A percentile compares a stretch with the other conserved stretches of the same genome.
These are phyloP conservation scores for Siniperca undulata DNA, from an alignment of 2,797 vertebrate genomes.

Conservation along the genomic window DNA sequence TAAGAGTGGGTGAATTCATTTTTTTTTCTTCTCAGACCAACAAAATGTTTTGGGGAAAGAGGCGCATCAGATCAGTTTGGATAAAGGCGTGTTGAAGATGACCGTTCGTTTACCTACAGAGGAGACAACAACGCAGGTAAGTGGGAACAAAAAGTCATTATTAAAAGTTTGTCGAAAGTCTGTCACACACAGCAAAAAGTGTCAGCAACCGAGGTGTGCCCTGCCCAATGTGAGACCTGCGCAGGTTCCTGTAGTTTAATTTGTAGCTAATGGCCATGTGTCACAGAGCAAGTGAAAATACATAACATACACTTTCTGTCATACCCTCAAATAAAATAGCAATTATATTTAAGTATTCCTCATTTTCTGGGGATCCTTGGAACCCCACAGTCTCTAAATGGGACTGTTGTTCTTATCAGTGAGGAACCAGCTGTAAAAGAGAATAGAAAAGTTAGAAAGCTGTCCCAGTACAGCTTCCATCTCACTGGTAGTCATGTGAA, in stretches of 20 bases:
- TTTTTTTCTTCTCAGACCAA: constrained; percentile 62
- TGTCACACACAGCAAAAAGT: no score
- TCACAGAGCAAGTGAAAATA: no score
- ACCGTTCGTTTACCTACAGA: constrained; percentile 53
- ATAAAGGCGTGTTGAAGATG: constrained; percentile 60
- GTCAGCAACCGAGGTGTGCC: neutral
- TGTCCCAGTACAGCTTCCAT: neutral
- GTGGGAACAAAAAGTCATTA: fast-evolving
- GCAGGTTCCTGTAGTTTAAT: neutral
- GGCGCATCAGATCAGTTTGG: constrained; percentile 70
- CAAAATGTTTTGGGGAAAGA: constrained; percentile 73
- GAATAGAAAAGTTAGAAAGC: no score
- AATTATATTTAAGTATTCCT: neutral
- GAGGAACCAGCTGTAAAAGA: neutral
- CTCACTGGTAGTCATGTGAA: constrained; percentile 15
- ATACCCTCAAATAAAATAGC: neutral
- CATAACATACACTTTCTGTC: neutral
- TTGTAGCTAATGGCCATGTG: neutral
- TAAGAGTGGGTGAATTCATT: neutral
- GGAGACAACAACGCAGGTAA: constrained; percentile 46
- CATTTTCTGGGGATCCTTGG: neutral
- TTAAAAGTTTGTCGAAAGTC: neutral
- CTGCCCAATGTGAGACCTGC: neutral
- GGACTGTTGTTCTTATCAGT: neutral
- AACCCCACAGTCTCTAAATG: neutral